Base-by-base conservation (phyloP, 2,113 vertebrate genomes). In the Poecilia latipinna region DNA sequence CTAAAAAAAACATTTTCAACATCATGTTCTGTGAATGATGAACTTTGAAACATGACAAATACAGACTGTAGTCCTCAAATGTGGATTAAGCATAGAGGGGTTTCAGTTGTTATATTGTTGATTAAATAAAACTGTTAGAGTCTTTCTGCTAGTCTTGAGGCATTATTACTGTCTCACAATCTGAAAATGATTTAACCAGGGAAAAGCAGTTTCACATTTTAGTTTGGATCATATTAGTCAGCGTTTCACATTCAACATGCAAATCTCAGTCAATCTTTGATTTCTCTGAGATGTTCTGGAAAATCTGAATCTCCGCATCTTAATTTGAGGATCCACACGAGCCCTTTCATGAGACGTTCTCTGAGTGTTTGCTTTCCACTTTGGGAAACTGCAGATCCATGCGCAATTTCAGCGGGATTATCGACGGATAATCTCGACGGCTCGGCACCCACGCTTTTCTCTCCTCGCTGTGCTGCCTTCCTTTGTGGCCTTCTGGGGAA, bases 351-450 rank as follows among this genome's bases (percentile, higher is more conserved):
- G 80, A 77, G 32, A 65, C 74, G 89, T 91, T 90, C 89, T 26
- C 19, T 70, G n/a, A 24, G 10, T 85, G 81, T 90, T 90, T 90
- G 79, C 82, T 85, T 88, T 83, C 85, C 80, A 82, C 84, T 76
- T 81, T 62, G 51, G 35, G 67, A 90, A 37, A 88, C 84, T 92
- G 91, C 84, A 93, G 90, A 92, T 91, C 89, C 82, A 89, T 90
- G 85, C 81, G 85, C 80, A 89, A 90, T 89, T 92, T 91, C 89
- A 77, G 74, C 4, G 67, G 88, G 88, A 91, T 91, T 93, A 93
- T 90, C 90, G 91, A 86, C 75, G 64, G 64, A 84, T 79, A 82
- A 77, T 84, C 75, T 42, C 32, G 26, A n/a, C 1, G 66, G 72
- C 75, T 79, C n/a, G 80, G 92, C 91, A 89, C 72, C 15, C 26